Conservation (phyloP, 2,888 invertebrate genomes). For the Subacronicta megacephala region DNA sequence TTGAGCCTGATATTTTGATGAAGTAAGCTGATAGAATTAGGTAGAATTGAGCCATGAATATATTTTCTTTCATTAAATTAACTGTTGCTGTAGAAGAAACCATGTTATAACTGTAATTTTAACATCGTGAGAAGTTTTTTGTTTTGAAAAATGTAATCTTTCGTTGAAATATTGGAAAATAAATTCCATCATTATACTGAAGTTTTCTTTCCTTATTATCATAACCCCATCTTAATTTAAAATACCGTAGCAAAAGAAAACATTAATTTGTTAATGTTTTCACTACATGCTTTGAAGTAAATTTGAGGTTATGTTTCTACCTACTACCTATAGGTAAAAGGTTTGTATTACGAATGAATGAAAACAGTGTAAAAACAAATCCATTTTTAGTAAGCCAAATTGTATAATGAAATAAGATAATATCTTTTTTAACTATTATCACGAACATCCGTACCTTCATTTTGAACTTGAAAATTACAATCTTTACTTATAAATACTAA, state of each 20-base stretch:
- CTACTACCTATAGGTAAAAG: background rate
- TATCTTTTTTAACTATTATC: too few relatives aligned
- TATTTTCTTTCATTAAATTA: constrained; percentile 75
- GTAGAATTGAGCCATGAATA: constrained; percentile 83
- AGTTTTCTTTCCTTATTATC: constrained; percentile 67
- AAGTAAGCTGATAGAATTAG: constrained; percentile 80
- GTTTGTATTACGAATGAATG: constrained; percentile 8
- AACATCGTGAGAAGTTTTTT: constrained; percentile 76
- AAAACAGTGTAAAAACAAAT: constrained; percentile 17
- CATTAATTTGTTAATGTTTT: constrained; percentile 7
- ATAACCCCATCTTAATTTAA: background rate
- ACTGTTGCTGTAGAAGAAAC: constrained; percentile 72
- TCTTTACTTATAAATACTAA: too few relatives aligned
- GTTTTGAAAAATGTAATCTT: constrained; percentile 79
- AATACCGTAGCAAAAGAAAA: background rate
- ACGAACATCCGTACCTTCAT: background rate
- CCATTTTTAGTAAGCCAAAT: background rate
- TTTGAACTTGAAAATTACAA: background rate
- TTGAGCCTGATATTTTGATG: constrained; percentile 86
- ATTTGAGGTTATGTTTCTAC: constrained; percentile 37
- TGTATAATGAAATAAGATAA: background rate
- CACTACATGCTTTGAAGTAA: background rate
- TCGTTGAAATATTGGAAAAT: constrained; percentile 83
- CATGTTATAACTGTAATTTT: constrained; percentile 78
- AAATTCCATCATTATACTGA: constrained; percentile 83